Conservation (phyloP, 2,113 vertebrate genomes). For the Campylomormyrus numenius region DNA sequence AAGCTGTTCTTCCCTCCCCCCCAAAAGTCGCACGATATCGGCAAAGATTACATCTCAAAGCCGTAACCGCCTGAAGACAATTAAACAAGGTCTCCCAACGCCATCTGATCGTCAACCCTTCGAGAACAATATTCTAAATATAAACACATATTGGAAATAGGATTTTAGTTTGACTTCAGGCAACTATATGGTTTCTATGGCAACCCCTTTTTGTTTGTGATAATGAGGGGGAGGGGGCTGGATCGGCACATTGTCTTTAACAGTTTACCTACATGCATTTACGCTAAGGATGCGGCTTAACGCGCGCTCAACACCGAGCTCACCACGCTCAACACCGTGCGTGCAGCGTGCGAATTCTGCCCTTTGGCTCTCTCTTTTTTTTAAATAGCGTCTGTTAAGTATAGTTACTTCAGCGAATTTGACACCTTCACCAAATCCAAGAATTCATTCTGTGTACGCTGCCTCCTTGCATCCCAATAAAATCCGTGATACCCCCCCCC, state of each 20-base stretch:
- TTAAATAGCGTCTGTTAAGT: slow-evolving; percentile 5
- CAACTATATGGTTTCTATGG: slow-evolving; percentile 44
- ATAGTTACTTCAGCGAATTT: neutral
- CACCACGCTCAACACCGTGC: neutral
- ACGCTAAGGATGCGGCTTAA: slow-evolving; percentile 25
- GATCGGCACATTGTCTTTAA: slow-evolving; percentile 23
- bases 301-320: neutral
- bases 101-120: slow-evolving; percentile 36
- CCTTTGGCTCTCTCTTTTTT: neutral
- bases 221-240: slow-evolving; percentile 27
- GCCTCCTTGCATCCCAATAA: neutral
- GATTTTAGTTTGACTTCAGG: slow-evolving; percentile 49
- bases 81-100: slow-evolving; percentile 40
- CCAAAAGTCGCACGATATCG: slow-evolving; percentile 34
- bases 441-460: neutral
- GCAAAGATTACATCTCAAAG: slow-evolving; percentile 34
- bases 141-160: slow-evolving; percentile 44
- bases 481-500: neutral
- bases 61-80: slow-evolving; percentile 37
- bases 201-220: slow-evolving; percentile 42
- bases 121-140: slow-evolving; percentile 44
- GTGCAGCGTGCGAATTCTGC: neutral
- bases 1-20: slow-evolving; percentile 32
- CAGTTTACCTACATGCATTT: slow-evolving; percentile 14
- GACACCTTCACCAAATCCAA: slow-evolving; percentile 2